A percentile compares a stretch with the other conserved stretches of the same genome.
Evolutionary conservation across 2,888 invertebrate genomes (phyloP).

Genomic region (Cacoxenus indagator): DNA sequence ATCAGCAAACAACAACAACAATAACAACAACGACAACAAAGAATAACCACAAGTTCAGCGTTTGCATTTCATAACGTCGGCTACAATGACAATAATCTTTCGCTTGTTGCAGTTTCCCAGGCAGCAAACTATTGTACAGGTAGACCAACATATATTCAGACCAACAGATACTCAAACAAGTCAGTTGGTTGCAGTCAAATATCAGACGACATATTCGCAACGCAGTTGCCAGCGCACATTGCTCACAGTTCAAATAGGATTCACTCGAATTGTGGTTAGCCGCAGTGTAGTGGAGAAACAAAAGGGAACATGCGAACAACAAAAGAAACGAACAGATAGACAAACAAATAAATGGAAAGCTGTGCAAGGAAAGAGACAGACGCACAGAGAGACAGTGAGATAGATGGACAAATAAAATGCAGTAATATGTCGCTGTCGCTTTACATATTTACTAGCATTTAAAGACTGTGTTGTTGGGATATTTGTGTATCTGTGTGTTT

Average conservation of each 20-base stretch:
- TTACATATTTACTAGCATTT: neutral
- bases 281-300: neutral
- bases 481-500: neutral
- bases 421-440: neutral
- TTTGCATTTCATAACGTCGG: slow-evolving; percentile 4
- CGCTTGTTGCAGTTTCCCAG: slow-evolving; percentile 7
- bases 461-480: neutral
- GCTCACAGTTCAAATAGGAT: slow-evolving; percentile 8
- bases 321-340: neutral
- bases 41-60: slow-evolving; percentile 1
- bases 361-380: neutral
- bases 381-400: neutral
- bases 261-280: slow-evolving; percentile 13
- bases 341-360: neutral
- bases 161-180: neutral
- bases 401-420: neutral
- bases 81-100: slow-evolving; percentile 20
- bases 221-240: neutral
- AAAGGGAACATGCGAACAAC: neutral
- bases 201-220: neutral
- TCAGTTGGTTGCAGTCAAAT: neutral
- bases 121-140: neutral
- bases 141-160: neutral
- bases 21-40: neutral
- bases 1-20: neutral